phyloP scores from a whole-genome alignment of 2,797 vertebrate genomes.

The Hydrocynus forskahlii region DNA sequence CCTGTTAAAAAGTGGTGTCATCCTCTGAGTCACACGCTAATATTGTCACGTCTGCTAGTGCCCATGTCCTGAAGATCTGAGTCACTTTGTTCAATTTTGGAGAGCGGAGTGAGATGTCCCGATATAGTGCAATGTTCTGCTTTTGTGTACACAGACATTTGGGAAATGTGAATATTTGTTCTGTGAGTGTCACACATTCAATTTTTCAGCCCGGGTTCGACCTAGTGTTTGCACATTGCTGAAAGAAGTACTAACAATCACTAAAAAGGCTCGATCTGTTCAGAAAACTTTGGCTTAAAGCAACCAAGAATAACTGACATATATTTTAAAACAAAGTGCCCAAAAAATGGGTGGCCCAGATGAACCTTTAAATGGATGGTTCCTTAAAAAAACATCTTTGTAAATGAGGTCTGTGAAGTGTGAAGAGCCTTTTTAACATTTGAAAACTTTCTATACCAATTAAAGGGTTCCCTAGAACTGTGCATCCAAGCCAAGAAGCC shows the following conservation, averaged over 20 bases:
- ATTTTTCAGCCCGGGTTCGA: slow-evolving; percentile 17
- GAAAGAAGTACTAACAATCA: slow-evolving; percentile 15
- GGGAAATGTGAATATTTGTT: slow-evolving; percentile 19
- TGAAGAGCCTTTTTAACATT: too few relatives aligned
- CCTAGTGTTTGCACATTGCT: slow-evolving; percentile 27
- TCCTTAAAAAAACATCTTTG: too few relatives aligned
- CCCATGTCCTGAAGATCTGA: slow-evolving; percentile 13
- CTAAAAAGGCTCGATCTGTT: not conserved
- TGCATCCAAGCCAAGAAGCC: too few relatives aligned
- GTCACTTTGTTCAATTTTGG: slow-evolving; percentile 41
- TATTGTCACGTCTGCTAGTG: slow-evolving; percentile 68
- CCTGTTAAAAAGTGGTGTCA: slow-evolving; percentile 64
- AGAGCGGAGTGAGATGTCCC: slow-evolving; percentile 46
- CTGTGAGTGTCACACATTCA: not conserved
- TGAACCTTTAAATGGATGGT: too few relatives aligned
- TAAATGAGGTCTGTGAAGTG: too few relatives aligned
- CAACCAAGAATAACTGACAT: not conserved
- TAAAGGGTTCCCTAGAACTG: too few relatives aligned
- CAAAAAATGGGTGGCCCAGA: too few relatives aligned
- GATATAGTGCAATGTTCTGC: slow-evolving; percentile 53
- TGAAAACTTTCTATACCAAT: too few relatives aligned
- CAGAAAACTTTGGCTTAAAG: slow-evolving; percentile 11
- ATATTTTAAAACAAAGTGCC: too few relatives aligned
- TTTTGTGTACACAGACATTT: slow-evolving; percentile 43
- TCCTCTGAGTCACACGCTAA: slow-evolving; percentile 73